Percentiles rank a stretch among this genome's conserved stretches.
These are phyloP conservation scores for Gobio gobio DNA, from an alignment of 2,113 vertebrate species.

Conservation along the genomic window DNA sequence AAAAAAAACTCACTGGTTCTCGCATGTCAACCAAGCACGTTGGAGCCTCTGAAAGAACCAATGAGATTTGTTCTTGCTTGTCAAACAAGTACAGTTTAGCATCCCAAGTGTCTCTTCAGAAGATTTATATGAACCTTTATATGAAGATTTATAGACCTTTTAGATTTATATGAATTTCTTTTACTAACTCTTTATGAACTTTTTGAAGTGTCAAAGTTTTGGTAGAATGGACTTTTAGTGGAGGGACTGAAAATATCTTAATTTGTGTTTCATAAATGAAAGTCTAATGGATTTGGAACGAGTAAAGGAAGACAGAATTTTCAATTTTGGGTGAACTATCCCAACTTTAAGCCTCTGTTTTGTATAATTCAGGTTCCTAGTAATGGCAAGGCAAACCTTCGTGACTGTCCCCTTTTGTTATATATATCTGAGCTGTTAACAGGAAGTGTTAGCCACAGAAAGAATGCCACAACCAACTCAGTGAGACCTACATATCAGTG, in stretches of 20 bases:
- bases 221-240: neutral
- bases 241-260: neutral
- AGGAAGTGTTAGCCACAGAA: conserved; percentile 1
- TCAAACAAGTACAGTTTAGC: neutral
- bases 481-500: neutral
- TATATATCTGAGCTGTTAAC: neutral
- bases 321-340: no score
- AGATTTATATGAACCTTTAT: neutral
- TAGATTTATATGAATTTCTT: neutral
- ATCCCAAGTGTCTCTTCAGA: neutral
- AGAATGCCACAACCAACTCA: neutral
- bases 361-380: neutral
- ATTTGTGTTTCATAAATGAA: neutral
- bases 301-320: no score
- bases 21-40: neutral
- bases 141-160: no score
- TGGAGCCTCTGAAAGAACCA: neutral
- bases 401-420: neutral
- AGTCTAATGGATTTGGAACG: neutral
- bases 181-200: neutral
- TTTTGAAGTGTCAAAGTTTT: neutral
- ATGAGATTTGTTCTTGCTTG: neutral
- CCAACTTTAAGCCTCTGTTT: neutral
- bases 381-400: neutral
- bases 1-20: neutral